A percentile compares a stretch with the other conserved stretches of the same genome.
phyloP scores from a whole-genome alignment of 1,140 invertebrate species.

The Philopotamus ludificatus region DNA sequence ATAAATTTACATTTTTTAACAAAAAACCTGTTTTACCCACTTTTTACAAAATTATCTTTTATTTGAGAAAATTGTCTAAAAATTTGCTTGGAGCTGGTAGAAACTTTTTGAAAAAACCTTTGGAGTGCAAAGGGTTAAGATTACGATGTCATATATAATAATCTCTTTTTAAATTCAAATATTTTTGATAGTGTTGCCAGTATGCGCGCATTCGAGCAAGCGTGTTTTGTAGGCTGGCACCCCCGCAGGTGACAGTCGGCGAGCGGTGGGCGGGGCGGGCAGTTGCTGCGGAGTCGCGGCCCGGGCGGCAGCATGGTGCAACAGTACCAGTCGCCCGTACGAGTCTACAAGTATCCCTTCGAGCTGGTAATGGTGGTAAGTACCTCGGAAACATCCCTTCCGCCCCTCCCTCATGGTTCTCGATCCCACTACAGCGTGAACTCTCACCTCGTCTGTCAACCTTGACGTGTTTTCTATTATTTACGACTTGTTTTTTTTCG shows the following conservation, averaged over 20 bases:
- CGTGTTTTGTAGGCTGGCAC: neutral
- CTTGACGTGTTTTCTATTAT: neutral
- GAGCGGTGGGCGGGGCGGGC: neutral
- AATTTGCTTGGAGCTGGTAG: too few species aligned
- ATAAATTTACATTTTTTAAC: too few species aligned
- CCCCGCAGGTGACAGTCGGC: neutral
- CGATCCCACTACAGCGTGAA: too few species aligned
- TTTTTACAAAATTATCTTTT: too few species aligned
- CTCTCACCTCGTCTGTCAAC: too few species aligned
- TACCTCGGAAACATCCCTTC: too few species aligned
- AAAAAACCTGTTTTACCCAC: too few species aligned
- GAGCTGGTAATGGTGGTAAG: slow-evolving; percentile 95
- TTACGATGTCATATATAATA: too few species aligned
- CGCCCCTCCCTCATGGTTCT: slow-evolving; percentile 22
- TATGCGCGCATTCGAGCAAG: neutral
- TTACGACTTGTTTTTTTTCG: neutral
- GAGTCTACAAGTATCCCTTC: slow-evolving; percentile 96
- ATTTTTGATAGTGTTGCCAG: neutral
- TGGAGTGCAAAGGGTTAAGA: too few species aligned
- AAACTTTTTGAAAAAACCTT: too few species aligned
- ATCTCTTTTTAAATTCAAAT: too few species aligned
- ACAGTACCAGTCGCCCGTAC: slow-evolving; percentile 92
- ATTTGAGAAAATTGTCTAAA: too few species aligned
- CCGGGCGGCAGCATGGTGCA: slow-evolving; percentile 76
- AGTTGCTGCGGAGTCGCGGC: neutral